phyloP scores from a whole-genome alignment of 2,888 invertebrate species.

The Leucania comma region DNA sequence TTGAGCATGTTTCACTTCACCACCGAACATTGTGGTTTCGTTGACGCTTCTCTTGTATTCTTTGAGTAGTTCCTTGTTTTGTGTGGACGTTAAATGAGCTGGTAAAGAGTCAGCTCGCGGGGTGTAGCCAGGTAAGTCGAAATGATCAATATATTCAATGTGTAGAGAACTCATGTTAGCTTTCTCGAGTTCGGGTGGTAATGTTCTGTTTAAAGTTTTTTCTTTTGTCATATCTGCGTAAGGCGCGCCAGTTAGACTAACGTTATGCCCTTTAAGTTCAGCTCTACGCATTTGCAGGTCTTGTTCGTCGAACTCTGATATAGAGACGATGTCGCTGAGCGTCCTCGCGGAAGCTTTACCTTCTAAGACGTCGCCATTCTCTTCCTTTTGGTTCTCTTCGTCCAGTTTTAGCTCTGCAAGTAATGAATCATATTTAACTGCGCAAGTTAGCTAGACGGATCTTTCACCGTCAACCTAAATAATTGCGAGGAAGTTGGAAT shows the following conservation, averaged over 20 bases:
- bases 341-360: slow-evolving; percentile 93
- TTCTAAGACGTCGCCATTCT: slow-evolving; percentile 83
- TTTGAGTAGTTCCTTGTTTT: slow-evolving; percentile 76
- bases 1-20: slow-evolving; percentile 79
- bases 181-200: slow-evolving; percentile 80
- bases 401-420: slow-evolving; percentile 91
- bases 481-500: slow-evolving; percentile 73
- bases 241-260: slow-evolving; percentile 73
- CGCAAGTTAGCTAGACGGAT: slow-evolving; percentile 52
- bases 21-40: slow-evolving; percentile 85
- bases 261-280: slow-evolving; percentile 81
- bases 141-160: slow-evolving; percentile 79
- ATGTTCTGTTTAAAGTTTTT: slow-evolving; percentile 77
- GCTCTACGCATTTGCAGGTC: slow-evolving; percentile 90
- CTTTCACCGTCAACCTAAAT: slow-evolving; percentile 69
- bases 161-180: slow-evolving; percentile 84
- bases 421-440: slow-evolving; percentile 67
- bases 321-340: slow-evolving; percentile 93
- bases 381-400: slow-evolving; percentile 88
- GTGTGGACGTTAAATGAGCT: slow-evolving; percentile 83
- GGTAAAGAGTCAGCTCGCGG: slow-evolving; percentile 86
- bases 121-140: slow-evolving; percentile 75
- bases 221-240: slow-evolving; percentile 69
- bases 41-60: slow-evolving; percentile 85
- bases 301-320: slow-evolving; percentile 93